Percentiles rank a stretch among this genome's conserved stretches.
Conservation (phyloP, 2,113 vertebrate genomes). For the Ictalurus punctatus region DNA sequence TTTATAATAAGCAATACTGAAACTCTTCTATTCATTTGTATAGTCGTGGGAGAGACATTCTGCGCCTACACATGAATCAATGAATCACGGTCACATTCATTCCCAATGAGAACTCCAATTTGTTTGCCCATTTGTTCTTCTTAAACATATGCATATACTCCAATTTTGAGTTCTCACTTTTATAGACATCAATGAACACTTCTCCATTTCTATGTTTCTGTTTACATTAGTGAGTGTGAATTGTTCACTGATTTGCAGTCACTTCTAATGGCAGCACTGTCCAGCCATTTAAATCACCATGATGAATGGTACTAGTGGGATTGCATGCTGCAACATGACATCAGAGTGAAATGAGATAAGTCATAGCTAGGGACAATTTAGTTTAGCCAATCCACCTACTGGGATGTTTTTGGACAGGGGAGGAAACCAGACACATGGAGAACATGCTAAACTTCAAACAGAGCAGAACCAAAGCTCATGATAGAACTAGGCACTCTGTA, state of each 20-base stretch:
- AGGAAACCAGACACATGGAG: neutral
- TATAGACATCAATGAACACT: neutral
- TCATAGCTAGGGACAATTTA: slow-evolving; percentile 28
- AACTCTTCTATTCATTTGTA: slow-evolving; percentile 50
- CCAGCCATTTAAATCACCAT: slow-evolving; percentile 50
- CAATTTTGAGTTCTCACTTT: neutral
- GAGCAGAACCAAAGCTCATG: no score
- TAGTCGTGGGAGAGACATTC: slow-evolving; percentile 45
- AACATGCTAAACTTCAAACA: neutral
- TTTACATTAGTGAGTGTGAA: neutral
- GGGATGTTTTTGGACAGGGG: neutral
- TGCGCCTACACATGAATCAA: slow-evolving; percentile 43
- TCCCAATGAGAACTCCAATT: slow-evolving; percentile 22
- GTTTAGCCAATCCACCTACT: neutral
- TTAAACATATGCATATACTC: slow-evolving; percentile 2
- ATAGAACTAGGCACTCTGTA: neutral
- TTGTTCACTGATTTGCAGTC: neutral
- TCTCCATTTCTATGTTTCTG: neutral
- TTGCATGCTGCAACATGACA: slow-evolving; percentile 42
- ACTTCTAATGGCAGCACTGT: slow-evolving; percentile 11
- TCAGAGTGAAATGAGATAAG: slow-evolving; percentile 53
- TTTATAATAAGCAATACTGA: slow-evolving; percentile 51
- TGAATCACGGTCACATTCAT: slow-evolving; percentile 42
- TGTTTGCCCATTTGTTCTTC: neutral
- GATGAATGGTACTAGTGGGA: slow-evolving; percentile 48